Evolutionary conservation across 64 coral and sea anemone species (phyloP).

Genomic region (Catalaphyllia jardinei): DNA sequence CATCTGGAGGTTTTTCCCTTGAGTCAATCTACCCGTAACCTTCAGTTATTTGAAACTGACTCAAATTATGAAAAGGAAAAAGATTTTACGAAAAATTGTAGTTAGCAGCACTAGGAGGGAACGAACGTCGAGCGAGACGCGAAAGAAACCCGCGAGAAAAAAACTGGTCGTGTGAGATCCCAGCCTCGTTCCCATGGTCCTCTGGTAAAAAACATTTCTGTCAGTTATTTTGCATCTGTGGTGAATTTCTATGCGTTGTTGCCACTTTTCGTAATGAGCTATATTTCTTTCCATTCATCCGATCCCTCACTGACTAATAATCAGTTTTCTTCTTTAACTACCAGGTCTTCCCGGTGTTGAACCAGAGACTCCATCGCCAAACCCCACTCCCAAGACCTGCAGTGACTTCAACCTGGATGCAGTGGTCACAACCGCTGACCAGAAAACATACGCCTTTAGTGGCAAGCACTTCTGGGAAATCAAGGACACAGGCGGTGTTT

Average conservation of each 20-base stretch:
- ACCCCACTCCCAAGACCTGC: slow-evolving; percentile 25
- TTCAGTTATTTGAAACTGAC: background rate
- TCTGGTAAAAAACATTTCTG: too few species aligned
- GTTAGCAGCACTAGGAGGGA: background rate
- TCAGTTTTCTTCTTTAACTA: background rate
- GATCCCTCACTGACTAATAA: background rate
- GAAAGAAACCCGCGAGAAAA: too few species aligned
- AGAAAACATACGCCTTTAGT: slow-evolving; percentile 26
- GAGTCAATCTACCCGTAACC: background rate
- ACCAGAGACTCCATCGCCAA: slow-evolving; percentile 12
- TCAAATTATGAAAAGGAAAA: background rate
- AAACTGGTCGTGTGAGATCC: too few species aligned
- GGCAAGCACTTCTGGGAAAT: slow-evolving; percentile 39
- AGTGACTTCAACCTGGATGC: slow-evolving; percentile 19
- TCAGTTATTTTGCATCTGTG: too few species aligned
- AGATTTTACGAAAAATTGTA: background rate
- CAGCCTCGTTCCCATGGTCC: too few species aligned
- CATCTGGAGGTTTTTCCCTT: background rate
- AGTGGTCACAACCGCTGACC: slow-evolving; percentile 16
- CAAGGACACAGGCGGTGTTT: slow-evolving; percentile 7
- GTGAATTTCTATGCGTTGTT: too few species aligned
- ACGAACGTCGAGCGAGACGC: too few species aligned
- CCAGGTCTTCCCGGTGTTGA: slow-evolving; percentile 25
- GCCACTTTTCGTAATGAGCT: too few species aligned
- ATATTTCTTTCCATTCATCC: background rate